Conservation (phyloP, 2,888 invertebrate genomes). For the Hipparchia sbordonii region DNA sequence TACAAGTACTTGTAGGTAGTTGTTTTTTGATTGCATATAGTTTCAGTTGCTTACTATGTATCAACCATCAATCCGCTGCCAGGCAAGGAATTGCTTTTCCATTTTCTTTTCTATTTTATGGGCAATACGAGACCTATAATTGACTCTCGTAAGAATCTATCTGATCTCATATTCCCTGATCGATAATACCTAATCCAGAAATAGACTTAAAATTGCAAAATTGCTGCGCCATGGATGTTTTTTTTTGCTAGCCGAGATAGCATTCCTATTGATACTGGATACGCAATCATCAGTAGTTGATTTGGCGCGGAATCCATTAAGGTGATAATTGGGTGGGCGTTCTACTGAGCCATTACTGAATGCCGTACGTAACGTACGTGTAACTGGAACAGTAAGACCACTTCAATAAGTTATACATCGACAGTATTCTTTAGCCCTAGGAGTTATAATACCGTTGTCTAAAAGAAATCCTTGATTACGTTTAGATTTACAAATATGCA, state of each 20-base stretch:
- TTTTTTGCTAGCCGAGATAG: constrained; percentile 13
- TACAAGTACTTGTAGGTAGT: too few species aligned
- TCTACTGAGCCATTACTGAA: constrained; percentile 5
- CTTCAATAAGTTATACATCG: too few species aligned
- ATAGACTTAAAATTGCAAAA: constrained; percentile 18
- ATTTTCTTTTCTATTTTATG: not conserved
- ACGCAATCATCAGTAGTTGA: constrained; percentile 46
- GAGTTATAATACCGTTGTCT: too few species aligned
- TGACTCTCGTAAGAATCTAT: constrained; percentile 7
- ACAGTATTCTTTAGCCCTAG: too few species aligned
- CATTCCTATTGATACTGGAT: constrained; percentile 35
- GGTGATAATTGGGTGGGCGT: constrained; percentile 47
- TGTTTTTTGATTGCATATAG: too few species aligned
- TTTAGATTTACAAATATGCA: too few species aligned
- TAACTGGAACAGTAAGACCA: not conserved
- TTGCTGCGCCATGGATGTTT: constrained; percentile 26
- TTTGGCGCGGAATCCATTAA: constrained; percentile 49
- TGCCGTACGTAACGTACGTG: constrained; percentile 6
- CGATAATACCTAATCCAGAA: constrained; percentile 1
- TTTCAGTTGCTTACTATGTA: too few species aligned
- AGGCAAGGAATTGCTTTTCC: not conserved
- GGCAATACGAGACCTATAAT: not conserved
- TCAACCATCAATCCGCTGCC: not conserved
- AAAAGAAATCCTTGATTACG: too few species aligned
- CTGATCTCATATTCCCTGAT: constrained; percentile 1